These are phyloP conservation scores for Argyresthia goedartella DNA, from an alignment of 2,888 invertebrate genomes.

Conservation along the genomic window DNA sequence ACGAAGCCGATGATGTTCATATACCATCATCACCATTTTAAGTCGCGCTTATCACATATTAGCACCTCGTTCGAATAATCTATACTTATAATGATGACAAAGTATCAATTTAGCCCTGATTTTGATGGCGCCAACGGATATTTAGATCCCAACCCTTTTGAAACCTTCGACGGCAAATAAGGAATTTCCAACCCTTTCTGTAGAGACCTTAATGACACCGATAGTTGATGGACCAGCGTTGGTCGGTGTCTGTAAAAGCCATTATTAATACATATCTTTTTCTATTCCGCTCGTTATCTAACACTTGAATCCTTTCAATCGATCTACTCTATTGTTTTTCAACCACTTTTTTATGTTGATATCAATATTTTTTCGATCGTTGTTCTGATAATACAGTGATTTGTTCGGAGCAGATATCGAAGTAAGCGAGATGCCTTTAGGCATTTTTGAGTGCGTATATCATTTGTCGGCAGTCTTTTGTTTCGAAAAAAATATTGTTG, in stretches of 20 bases:
- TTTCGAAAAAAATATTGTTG: slow-evolving; percentile 27
- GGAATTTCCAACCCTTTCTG: not conserved
- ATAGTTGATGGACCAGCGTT: slow-evolving; percentile 11
- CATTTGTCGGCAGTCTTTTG: slow-evolving; percentile 53
- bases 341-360: slow-evolving; percentile 61
- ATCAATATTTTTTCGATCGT: slow-evolving; percentile 66
- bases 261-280: slow-evolving; percentile 64
- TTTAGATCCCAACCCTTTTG: slow-evolving; percentile 4
- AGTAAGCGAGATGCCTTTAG: slow-evolving; percentile 43
- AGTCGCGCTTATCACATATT: slow-evolving; percentile 1
- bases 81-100: slow-evolving; percentile 7
- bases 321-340: slow-evolving; percentile 67
- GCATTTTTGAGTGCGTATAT: slow-evolving; percentile 55
- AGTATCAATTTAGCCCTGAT: slow-evolving; percentile 12
- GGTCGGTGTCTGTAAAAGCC: slow-evolving; percentile 40
- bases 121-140: slow-evolving; percentile 13
- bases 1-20: too few relatives aligned
- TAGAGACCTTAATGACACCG: slow-evolving; percentile 29
- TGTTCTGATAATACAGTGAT: slow-evolving; percentile 64
- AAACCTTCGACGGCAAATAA: not conserved
- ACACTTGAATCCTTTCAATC: slow-evolving; percentile 63
- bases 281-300: slow-evolving; percentile 51
- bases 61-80: slow-evolving; percentile 6
- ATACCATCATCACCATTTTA: too few relatives aligned
- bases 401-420: slow-evolving; percentile 61